Percentiles rank a stretch among this genome's conserved stretches.
Evolutionary conservation across 2,797 vertebrate genomes (phyloP).

Genomic region (Chelonia mydas): DNA sequence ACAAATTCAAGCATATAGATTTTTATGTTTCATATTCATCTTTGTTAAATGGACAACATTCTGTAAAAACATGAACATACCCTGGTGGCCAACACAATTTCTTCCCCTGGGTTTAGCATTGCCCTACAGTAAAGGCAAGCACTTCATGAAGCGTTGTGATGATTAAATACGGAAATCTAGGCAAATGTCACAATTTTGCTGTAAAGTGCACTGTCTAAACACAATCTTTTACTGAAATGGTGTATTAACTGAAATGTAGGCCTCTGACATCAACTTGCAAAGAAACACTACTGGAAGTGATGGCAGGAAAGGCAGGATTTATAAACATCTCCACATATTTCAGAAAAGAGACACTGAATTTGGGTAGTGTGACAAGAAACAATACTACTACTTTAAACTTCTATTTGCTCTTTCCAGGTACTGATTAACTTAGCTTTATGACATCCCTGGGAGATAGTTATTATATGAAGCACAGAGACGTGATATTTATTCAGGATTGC

Average conservation of each 20-base stretch:
- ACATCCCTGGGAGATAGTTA: not conserved
- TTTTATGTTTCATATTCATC: slow-evolving; percentile 54
- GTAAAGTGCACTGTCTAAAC: not conserved
- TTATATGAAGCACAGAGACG: not conserved
- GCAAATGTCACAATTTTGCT: slow-evolving; percentile 8
- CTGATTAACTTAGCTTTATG: not conserved
- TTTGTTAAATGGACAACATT: slow-evolving; percentile 63
- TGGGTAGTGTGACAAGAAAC: not conserved
- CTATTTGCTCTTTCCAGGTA: not conserved
- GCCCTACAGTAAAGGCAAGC: slow-evolving; percentile 1
- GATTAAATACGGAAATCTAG: not conserved
- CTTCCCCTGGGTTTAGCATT: slow-evolving; percentile 54
- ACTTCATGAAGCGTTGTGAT: slow-evolving; percentile 37
- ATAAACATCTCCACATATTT: not conserved
- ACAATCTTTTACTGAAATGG: not conserved
- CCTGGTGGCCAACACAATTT: slow-evolving; percentile 40
- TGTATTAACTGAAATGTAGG: not conserved
- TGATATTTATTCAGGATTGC: not conserved
- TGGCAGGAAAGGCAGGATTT: not conserved
- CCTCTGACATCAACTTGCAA: not conserved
- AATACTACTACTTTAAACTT: not conserved
- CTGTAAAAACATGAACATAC: slow-evolving; percentile 52
- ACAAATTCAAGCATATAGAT: slow-evolving; percentile 64
- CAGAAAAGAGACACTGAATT: not conserved
- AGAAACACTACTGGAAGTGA: not conserved